These are phyloP conservation scores for Hesperia comma DNA, from an alignment of 2,888 invertebrate genomes.

Conservation along the genomic window DNA sequence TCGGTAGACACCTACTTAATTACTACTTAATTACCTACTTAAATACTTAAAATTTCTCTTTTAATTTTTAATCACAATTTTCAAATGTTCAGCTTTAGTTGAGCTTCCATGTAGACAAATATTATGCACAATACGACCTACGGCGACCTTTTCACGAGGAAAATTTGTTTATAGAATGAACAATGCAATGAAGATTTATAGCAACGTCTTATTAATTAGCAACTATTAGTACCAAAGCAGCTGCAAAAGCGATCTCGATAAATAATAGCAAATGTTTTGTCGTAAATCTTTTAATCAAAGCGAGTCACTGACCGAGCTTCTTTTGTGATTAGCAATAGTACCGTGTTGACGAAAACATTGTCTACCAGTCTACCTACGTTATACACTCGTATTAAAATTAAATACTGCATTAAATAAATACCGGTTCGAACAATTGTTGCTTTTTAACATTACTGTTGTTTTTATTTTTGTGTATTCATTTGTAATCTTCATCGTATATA, in stretches of 20 bases:
- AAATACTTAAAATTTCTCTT: no score
- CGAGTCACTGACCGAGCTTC: constrained; percentile 5
- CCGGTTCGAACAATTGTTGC: no score
- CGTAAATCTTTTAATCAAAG: constrained; percentile 36
- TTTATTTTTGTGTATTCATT: no score
- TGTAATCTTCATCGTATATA: no score
- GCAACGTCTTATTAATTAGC: constrained; percentile 35
- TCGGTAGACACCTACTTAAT: no score
- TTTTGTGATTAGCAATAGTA: constrained; percentile 23
- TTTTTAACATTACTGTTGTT: no score
- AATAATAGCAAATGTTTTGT: constrained; percentile 35
- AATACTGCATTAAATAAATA: no score
- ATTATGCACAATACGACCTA: constrained; percentile 2
- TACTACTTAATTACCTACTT: no score
- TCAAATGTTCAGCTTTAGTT: no score
- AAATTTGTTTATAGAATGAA: constrained; percentile 36
- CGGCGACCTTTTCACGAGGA: constrained; percentile 29
- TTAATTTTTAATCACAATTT: no score
- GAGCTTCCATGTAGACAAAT: not conserved
- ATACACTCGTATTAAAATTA: no score
- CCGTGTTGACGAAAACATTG: constrained; percentile 25
- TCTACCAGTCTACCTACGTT: not conserved
- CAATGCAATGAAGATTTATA: constrained; percentile 36
- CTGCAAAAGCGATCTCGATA: constrained; percentile 35
- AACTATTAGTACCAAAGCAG: constrained; percentile 37